These are phyloP conservation scores for Puma concolor DNA, from an alignment of 2,113 vertebrate species.

Conservation along the genomic window DNA sequence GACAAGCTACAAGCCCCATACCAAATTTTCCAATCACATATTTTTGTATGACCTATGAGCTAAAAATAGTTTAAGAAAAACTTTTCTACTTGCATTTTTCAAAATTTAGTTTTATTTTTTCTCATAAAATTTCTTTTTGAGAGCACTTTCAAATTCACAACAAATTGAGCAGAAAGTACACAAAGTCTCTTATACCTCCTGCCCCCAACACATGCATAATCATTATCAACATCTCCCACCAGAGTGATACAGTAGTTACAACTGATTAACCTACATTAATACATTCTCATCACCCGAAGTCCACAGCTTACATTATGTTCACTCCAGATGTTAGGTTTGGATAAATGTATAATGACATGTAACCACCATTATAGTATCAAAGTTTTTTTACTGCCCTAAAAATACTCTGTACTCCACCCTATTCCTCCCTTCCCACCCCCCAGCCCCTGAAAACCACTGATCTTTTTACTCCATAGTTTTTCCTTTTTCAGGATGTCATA, in stretches of 20 bases:
- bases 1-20: background rate
- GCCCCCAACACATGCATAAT: background rate
- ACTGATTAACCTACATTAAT: background rate
- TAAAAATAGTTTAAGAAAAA: background rate
- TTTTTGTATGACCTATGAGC: background rate
- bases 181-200: background rate
- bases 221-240: background rate
- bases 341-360: background rate
- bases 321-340: background rate
- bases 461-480: background rate
- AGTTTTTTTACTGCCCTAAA: background rate
- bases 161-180: background rate
- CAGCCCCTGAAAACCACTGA: background rate
- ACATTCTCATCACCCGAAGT: background rate
- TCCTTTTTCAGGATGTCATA: background rate
- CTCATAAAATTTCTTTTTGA: background rate
- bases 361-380: background rate
- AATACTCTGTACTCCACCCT: background rate
- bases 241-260: background rate
- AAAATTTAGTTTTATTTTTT: background rate
- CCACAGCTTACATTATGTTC: background rate
- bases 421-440: background rate
- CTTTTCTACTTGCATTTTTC: background rate
- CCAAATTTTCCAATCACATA: background rate
- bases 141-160: background rate